Evolutionary conservation across 1,140 invertebrate genomes (phyloP), one percentile per base, ranked within the genome.

Genomic region (Magallana angulata): DNA sequence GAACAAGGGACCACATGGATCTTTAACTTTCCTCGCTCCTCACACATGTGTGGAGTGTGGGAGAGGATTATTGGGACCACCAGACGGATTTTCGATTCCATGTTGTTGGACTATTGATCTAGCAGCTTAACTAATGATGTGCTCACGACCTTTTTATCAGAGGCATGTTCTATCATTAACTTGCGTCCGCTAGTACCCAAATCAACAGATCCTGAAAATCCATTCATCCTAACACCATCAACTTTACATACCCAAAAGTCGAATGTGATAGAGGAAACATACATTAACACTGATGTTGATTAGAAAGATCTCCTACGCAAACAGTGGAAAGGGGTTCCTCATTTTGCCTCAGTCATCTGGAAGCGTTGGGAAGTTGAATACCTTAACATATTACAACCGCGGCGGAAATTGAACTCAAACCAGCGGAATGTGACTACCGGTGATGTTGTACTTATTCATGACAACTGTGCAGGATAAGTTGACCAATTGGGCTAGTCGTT

Each of bases 91-190:
- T 24, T 84, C 7, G 82, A 84, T 58, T 56, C 16, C 18, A 84
- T 84, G 12, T 36, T 84, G 36, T 36, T 36, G 36, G 36, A 36
- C 36, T 36, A 36, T 36, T 1, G 36, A 36, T 36, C 36, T 36
- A 24, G 36, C 30, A 56, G 81, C 18, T 18, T 93, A 9, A 90
- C 91, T 36, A 87, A 91, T 90, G 88, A 91, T 30, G 89, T 90
- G 8, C 84, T 92, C n/a, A 71, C 64, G 14, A 92, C 91, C 12
- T 64, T 92, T 12, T 89, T 91, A 84, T 62, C 85, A 36, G 88
- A 89, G 86, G 90, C 90, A n/a, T 87, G 84, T 60, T 85, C 91
- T 30, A 91, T 90, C 57, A 86, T 91, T 0, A 91, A 92, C 76
- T 59, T 48, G 16, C 62, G 88, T 9, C 92, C 91, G 9, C 57